phyloP scores from a whole-genome alignment of 2,113 vertebrate species.

The Ptilonorhynchus violaceus region DNA sequence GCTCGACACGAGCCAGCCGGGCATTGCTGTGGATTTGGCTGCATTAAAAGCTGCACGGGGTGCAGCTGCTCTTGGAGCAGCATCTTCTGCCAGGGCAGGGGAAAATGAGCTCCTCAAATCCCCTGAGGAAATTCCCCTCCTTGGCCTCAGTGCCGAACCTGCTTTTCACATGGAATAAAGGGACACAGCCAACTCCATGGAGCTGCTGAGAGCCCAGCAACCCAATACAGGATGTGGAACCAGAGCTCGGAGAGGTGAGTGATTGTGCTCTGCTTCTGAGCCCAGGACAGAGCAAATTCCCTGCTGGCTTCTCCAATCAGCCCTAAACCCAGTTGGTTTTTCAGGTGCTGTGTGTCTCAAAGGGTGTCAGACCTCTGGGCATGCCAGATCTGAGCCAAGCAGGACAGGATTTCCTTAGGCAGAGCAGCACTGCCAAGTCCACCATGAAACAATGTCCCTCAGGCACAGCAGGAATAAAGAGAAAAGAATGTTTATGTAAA shows the following conservation, averaged over 20 bases:
- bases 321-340: background rate
- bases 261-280: background rate
- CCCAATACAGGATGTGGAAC: fast-evolving
- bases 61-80: background rate
- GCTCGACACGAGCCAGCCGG: fast-evolving
- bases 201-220: background rate
- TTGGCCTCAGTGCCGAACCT: background rate
- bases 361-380: background rate
- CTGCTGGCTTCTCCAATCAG: background rate
- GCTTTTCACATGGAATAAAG: background rate
- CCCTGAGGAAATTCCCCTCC: background rate
- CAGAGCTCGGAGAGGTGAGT: background rate
- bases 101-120: background rate
- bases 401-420: background rate
- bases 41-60: background rate
- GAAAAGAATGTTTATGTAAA: background rate
- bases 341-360: background rate
- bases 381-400: background rate
- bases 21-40: background rate
- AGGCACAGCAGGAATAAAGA: background rate
- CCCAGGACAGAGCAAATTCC: background rate
- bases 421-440: background rate
- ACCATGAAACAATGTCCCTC: fast-evolving
- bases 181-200: background rate
- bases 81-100: background rate